Percentiles rank a stretch among this genome's conserved stretches.
Evolutionary conservation across 2,888 invertebrate genomes (phyloP).

Genomic region (Lochmaea capreae): DNA sequence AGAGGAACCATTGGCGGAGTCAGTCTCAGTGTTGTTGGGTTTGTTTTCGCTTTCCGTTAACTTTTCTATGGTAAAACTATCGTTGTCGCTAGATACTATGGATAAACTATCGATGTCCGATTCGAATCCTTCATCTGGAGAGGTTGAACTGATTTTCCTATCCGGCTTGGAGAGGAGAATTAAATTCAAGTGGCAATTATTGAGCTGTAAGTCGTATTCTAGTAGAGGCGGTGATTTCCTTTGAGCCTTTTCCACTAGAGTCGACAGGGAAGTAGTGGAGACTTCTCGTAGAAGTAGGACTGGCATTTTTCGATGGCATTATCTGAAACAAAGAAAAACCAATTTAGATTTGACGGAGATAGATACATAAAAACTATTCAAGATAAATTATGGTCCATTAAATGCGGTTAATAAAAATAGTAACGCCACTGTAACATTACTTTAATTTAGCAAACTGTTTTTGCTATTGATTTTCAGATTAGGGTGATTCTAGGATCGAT

Average conservation of each 20-base stretch:
- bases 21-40: constrained; percentile 59
- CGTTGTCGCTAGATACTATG: constrained; percentile 62
- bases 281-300: constrained; percentile 61
- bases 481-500: too few relatives aligned
- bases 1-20: constrained; percentile 64
- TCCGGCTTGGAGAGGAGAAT: constrained; percentile 50
- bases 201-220: constrained; percentile 60
- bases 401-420: background rate
- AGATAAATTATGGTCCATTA: background rate
- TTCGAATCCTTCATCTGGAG: constrained; percentile 66
- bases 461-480: too few relatives aligned
- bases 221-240: constrained; percentile 55
- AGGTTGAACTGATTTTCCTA: constrained; percentile 45
- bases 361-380: background rate
- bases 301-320: constrained; percentile 62
- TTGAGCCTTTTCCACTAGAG: constrained; percentile 61
- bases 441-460: too few relatives aligned
- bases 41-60: constrained; percentile 49
- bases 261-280: constrained; percentile 58
- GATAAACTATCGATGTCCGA: constrained; percentile 65
- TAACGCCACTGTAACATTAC: too few relatives aligned
- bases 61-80: constrained; percentile 55
- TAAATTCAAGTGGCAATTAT: constrained; percentile 57
- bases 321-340: constrained; percentile 59
- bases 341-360: background rate